Base-by-base conservation (phyloP, 2,888 invertebrate genomes). In the Onchidella celtica region DNA sequence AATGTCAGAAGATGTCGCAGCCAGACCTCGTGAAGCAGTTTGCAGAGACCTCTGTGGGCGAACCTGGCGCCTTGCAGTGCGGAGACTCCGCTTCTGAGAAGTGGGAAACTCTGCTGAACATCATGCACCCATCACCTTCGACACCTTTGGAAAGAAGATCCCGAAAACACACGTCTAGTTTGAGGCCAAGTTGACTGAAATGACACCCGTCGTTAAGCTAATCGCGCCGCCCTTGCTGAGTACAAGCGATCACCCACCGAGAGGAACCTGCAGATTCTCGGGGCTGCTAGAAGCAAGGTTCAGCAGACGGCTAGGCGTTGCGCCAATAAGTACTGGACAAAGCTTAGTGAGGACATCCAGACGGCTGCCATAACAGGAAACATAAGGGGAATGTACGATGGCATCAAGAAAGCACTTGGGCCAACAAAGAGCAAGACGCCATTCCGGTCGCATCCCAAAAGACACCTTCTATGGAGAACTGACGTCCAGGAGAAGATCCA, bases 301-400 rank as follows among this genome's bases (percentile, higher is more conserved):
- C 72, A 72, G 17, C 36, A n/a, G n/a, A 61, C 73, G 61, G 40
- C 38, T 2, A 74, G 63, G 24, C 34, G 38, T 36, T 38, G 36
- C 61, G 73, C 73, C 57, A 73, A 6, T 32, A 21, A 59, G 55
- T 59, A 9, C 59, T 59, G 74, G 74, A n/a, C 32, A 21, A 32
- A 74, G 36, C 14, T 63, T 36, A 59, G 74, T 61, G 59, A 74
- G n/a, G 24, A 59, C 24, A 63, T 74, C 27, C 63, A 74, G 61
- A n/a, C 57, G 34, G 38, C 74, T n/a, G 63, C 61, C 32, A 61
- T n/a, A 32, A 36, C 61, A 2, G 61, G 61, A 34, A 61, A 74
- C 63, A 76, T 47, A 40, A 29, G 66, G 2, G 40, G 65, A 14
- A 27, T 76, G 38, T 66, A 66, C 9, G 66, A 47, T 3, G 55